Percentiles rank a stretch among this genome's conserved stretches.
phyloP scores from a whole-genome alignment of 2,113 vertebrate species.

The Phainopepla nitens region DNA sequence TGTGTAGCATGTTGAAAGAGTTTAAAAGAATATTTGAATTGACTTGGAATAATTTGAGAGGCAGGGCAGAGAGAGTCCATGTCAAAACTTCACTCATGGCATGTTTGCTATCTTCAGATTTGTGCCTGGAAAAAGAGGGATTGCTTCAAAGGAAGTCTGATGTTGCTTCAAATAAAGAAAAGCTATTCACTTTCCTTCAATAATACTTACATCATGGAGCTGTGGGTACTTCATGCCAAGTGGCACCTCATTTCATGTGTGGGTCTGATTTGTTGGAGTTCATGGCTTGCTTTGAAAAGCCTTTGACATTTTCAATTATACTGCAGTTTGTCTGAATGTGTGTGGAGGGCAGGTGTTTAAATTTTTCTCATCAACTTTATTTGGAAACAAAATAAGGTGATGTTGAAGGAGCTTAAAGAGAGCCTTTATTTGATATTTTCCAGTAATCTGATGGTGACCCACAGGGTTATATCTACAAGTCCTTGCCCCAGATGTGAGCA shows the following conservation, averaged over 20 bases:
- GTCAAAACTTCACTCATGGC: background rate
- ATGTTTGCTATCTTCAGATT: background rate
- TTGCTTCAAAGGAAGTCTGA: background rate
- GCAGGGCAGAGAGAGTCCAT: rapidly evolving
- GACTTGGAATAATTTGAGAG: background rate
- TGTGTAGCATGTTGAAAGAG: background rate
- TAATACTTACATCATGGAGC: rapidly evolving
- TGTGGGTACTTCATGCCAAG: background rate
- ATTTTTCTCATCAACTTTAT: background rate
- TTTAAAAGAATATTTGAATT: background rate
- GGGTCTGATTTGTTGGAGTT: background rate
- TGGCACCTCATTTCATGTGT: background rate
- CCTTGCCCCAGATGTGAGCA: rapidly evolving
- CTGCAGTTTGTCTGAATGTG: background rate
- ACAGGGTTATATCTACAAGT: background rate
- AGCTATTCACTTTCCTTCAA: background rate
- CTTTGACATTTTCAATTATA: background rate
- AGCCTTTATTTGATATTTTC: background rate
- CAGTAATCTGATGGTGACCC: background rate
- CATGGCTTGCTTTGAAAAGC: background rate
- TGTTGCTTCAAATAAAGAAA: background rate
- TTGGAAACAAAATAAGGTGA: background rate
- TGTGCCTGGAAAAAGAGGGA: background rate
- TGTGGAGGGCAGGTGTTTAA: rapidly evolving
- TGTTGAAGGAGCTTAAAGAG: background rate